Percentiles rank a stretch among this genome's conserved stretches.
Conservation (phyloP, 2,797 vertebrate genomes). For the Mionectes olivaceus region DNA sequence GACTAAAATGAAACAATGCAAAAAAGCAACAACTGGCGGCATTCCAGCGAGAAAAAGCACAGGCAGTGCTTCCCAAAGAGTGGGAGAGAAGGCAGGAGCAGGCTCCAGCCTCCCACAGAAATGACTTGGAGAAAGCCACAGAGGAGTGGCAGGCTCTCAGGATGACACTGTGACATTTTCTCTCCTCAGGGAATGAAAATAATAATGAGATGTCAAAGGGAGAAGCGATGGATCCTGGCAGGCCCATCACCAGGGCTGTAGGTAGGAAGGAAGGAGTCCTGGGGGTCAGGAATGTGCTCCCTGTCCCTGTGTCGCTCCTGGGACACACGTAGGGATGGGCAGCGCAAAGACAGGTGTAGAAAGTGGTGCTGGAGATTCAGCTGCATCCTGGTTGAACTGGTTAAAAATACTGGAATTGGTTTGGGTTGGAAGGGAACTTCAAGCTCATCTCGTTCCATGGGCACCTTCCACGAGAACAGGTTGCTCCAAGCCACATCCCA, state of each 20-base stretch:
- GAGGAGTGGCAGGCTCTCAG: not conserved
- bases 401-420: not conserved
- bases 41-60: not conserved
- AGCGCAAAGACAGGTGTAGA: not conserved
- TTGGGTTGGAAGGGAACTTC: too few species aligned
- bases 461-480: not conserved
- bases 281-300: not conserved
- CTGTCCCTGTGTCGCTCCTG: rapidly evolving
- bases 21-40: not conserved
- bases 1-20: not conserved
- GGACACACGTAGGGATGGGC: rapidly evolving
- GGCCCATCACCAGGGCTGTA: not conserved
- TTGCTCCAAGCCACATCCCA: not conserved
- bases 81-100: not conserved
- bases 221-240: not conserved
- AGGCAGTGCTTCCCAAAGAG: not conserved
- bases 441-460: not conserved
- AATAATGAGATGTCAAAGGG: not conserved
- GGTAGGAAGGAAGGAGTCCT: not conserved
- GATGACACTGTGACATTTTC: not conserved
- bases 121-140: not conserved
- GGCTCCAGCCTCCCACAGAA: not conserved
- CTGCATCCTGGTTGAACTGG: not conserved
- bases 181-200: not conserved
- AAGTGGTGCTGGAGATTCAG: not conserved